Evolutionary conservation across 2,113 vertebrate species (phyloP), one percentile per base, ranked within the genome.

Genomic region (Conger conger): DNA sequence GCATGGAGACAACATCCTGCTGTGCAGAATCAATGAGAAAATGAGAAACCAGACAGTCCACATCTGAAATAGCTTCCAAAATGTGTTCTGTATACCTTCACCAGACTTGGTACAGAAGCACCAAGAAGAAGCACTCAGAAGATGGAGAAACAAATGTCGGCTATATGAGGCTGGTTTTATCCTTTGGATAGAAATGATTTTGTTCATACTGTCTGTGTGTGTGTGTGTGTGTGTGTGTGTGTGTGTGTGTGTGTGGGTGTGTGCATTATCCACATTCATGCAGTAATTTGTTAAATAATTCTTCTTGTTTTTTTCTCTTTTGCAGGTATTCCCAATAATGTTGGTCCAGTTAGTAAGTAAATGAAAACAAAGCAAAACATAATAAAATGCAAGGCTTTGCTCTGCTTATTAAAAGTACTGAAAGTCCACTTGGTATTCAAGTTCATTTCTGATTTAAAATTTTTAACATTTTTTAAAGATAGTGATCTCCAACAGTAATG

Each of bases 301-400:
- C 68, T n/a, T 54, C 68, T 9, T 60, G 81, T 79, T 73, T 73
- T 0, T 76, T 87, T 86, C 85, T 91, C 88, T 95, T 83, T 91
- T 94, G 33, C 95, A 99, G 98, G 98, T 96, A 95, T 97, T 90
- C 97, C 97, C 92, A 99, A 96, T 95, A 97, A 95, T 95, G 96
- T 97, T 95, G 97, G 97, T 95, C 97, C 98, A 89, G 97, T 97
- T 96, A 99, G 98, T 99, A 99, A 99, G 98, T 99, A 97, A 96
- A 94, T 81, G 11, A 57, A 85, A 81, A 84, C 84, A 86, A 85
- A 88, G 84, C 33, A 86, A 83, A 85, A 84, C 57, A 79, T 89
- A 91, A 91, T 83, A 86, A 88, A 90, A 84, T 92, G 94, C 92
- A 90, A 94, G 84, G 95, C 96, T 95, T 95, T 94, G 96, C 96